Conservation (phyloP, 1,140 invertebrate genomes). For the Lepidurus apus region DNA sequence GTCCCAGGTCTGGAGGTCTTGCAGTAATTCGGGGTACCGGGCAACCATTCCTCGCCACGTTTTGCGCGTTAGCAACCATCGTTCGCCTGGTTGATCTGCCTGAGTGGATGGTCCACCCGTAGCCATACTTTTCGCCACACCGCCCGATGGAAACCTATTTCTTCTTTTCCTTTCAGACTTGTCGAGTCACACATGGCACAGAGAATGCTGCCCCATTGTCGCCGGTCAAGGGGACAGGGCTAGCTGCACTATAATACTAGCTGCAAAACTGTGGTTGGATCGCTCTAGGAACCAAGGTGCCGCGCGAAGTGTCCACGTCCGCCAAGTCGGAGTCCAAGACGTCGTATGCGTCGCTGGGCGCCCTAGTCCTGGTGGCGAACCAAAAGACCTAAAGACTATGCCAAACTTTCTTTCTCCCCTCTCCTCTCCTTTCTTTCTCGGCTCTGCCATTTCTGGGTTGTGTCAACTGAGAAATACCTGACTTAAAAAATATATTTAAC, state of each 20-base stretch:
- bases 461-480: conserved; percentile 1
- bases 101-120: background rate
- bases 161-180: background rate
- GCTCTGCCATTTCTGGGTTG: conserved; percentile 19
- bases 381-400: background rate
- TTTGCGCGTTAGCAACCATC: conserved; percentile 79
- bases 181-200: background rate
- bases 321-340: background rate
- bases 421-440: background rate
- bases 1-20: conserved; percentile 45
- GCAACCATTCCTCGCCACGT: conserved; percentile 87
- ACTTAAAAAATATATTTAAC: background rate
- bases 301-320: background rate
- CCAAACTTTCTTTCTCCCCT: conserved; percentile 1
- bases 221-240: background rate
- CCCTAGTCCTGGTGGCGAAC: conserved; percentile 6
- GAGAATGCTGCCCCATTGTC: conserved; percentile 13
- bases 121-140: background rate
- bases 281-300: background rate
- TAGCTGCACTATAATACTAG: background rate
- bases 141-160: background rate
- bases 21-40: conserved; percentile 76
- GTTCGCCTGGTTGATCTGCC: conserved; percentile 47
- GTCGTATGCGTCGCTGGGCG: conserved; percentile 17
- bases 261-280: background rate